Base-by-base conservation (phyloP, 2,888 invertebrate genomes). In the Lycaena phlaeas region DNA sequence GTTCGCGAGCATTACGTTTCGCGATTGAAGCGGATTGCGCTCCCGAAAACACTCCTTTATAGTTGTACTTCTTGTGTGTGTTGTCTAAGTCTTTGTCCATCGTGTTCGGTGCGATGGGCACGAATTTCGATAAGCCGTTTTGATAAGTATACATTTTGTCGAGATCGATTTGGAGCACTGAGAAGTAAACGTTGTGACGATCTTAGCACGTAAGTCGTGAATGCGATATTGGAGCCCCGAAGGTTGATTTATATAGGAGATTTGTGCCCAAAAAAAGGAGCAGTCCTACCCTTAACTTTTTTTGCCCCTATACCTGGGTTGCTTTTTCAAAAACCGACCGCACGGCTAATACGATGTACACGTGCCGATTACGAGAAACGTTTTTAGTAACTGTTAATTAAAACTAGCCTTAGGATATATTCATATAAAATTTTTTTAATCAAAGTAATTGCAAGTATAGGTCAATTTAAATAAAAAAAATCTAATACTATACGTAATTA, bases 1-100 rank as follows among this genome's bases (percentile, higher is more conserved):
- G 87, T 74, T 97, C 97, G 10, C 97, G 88, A n/a, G 96, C 97
- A 73, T 97, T 97, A 56, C 97, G 87, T 41, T 96, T 86, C 0
- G 93, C 94, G 10, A 96, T 95, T 0, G 95, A 94, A 22, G 92
- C 92, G 40, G 92, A 87, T 57, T 92, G 94, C 53, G 90, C 88
- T 29, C 87, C 88, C 1, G 85, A 63, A 45, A 70, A 71, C 2
- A 84, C 85, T 14, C 86, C 87, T 45, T 87, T 87, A 56, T 89
- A 90, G 58, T 87, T 91, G 53, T 92, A 90, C 63, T 90, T 85
- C 55, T 88, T 89, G 46, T 82, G 79, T 30, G 70, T 64, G 40
- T 68, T 64, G 42, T 68, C 64, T 40, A 72, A 27, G n/a, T 38
- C 18, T 11, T 31, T 27, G 14, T n/a, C 14, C n/a, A 9, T 25